phyloP scores from a whole-genome alignment of 2,797 vertebrate species.

The Morelia viridis region DNA sequence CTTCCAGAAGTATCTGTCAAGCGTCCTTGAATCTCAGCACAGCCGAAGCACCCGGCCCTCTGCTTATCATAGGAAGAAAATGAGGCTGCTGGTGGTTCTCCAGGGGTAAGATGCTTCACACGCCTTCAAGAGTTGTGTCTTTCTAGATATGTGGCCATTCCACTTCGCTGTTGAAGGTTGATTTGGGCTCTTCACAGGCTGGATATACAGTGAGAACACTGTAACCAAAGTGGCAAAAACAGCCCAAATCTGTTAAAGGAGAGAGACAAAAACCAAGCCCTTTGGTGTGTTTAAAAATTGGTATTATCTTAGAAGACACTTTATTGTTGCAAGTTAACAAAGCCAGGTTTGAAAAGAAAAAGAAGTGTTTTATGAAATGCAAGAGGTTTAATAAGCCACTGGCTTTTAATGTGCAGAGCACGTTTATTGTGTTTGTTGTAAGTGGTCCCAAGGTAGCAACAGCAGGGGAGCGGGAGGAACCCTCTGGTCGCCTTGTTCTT shows the following conservation, averaged over 20 bases:
- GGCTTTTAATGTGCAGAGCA: neutral
- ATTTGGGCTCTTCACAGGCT: neutral
- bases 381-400: neutral
- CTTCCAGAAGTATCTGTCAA: conserved; percentile 87
- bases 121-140: accelerated
- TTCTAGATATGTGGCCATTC: neutral
- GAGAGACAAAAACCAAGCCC: no score
- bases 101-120: conserved; percentile 81
- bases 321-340: neutral
- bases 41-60: conserved; percentile 66
- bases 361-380: neutral
- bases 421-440: neutral
- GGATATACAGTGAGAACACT: neutral
- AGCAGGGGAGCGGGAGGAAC: neutral
- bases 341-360: neutral
- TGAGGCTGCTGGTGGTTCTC: conserved; percentile 84
- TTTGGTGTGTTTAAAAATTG: no score
- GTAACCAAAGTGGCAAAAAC: neutral
- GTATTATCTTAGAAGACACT: neutral
- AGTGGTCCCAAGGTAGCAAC: neutral
- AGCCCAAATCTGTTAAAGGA: no score
- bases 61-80: conserved; percentile 57
- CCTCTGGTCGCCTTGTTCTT: neutral
- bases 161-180: neutral
- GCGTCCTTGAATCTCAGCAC: conserved; percentile 80